Base-by-base conservation (phyloP, 2,888 invertebrate genomes). In the Agrotis clavis region DNA sequence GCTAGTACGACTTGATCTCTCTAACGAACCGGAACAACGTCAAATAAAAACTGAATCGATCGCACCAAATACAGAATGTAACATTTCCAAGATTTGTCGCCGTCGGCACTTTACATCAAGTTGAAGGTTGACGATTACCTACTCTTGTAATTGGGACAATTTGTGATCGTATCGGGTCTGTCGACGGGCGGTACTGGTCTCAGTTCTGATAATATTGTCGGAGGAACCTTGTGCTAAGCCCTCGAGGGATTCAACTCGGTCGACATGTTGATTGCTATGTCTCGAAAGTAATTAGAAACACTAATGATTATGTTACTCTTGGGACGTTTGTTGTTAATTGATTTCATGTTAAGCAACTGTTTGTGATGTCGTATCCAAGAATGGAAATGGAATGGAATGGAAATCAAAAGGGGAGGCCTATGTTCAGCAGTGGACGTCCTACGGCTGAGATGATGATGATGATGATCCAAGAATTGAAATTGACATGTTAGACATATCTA, bases 111-210 rank as follows among this genome's bases (percentile, higher is more conserved):
- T 71, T 77, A 68, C 70, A 64, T 79, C 78, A 77, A 86, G 83
- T 86, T 82, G 85, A 87, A 87, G 88, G 89, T 74, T 62, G 67
- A 61, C 65, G 68, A 82, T 87, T 85, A 83, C 35, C 57, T 57
- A n/a, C 78, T 80, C 67, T 80, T 80, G 86, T 86, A 86, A 88
- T 83, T 87, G 77, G 87, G 72, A 53, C 85, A 86, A 74, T 82
- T 83, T 79, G 72, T 74, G 85, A 83, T 82, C 82, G 66, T 87
- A 87, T 89, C 85, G 71, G 79, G 45, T 68, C 57, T 13, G 54
- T 57, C 66, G 75, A 67, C 74, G 79, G 1, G 53, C 50, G 70
- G 62, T 69, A 79, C 74, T 79, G 74, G 64, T 81, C 70, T 74
- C 63, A 56, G 57, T 74, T 59, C 60, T 41, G 59, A 73, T 69